Evolutionary conservation across 2,113 vertebrate genomes (phyloP).

Genomic region (Otus sunia): DNA sequence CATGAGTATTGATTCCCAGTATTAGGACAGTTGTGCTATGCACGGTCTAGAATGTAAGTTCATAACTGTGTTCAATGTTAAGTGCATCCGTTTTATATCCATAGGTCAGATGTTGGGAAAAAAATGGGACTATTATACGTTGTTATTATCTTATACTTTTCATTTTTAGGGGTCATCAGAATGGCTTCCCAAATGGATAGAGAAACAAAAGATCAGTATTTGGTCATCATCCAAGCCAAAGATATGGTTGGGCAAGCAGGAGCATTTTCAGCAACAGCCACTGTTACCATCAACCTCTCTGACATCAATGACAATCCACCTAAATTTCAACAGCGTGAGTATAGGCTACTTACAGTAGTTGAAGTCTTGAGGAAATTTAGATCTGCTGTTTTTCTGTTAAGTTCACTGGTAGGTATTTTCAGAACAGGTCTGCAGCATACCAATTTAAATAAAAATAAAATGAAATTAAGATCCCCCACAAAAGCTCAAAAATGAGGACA

Average conservation of each 20-base stretch:
- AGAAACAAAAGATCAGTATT: conserved; percentile 86
- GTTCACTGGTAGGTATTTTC: not conserved
- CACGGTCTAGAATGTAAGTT: not conserved
- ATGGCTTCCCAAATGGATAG: conserved; percentile 90
- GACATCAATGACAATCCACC: conserved; percentile 96
- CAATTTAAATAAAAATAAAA: not conserved
- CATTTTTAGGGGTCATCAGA: conserved; percentile 83
- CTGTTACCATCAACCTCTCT: conserved; percentile 86
- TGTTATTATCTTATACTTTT: not conserved
- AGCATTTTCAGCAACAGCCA: conserved; percentile 85
- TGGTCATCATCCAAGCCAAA: conserved; percentile 90
- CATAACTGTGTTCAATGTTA: not conserved
- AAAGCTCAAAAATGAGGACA: not conserved
- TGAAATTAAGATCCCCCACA: not conserved
- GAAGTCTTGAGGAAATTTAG: not conserved
- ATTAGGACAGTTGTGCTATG: not conserved
- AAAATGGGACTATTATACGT: not conserved
- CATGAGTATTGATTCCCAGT: not conserved
- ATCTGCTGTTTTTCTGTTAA: not conserved
- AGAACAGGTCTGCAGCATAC: not conserved
- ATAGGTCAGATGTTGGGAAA: not conserved
- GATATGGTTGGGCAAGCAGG: conserved; percentile 89
- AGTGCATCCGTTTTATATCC: not conserved
- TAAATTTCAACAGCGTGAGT: conserved; percentile 91
- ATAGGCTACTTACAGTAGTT: not conserved